Evolutionary conservation across 2,797 vertebrate species (phyloP), one percentile per base, ranked within the genome.

Genomic region (Epinephelus awoara): DNA sequence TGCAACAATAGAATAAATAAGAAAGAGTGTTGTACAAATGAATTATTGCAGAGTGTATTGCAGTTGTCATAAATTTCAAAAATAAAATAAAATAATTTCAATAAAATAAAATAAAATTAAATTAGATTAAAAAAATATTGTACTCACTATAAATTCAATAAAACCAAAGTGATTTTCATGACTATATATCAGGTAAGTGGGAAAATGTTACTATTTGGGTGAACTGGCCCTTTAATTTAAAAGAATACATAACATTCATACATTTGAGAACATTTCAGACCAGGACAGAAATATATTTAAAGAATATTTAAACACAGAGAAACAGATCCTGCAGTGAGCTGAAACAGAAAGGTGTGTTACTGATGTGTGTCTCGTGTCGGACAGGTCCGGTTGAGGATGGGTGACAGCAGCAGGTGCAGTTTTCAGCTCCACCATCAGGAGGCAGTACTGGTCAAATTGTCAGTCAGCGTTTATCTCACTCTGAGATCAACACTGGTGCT

Each of bases 381-480:
- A 80, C 74, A 17, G 73, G 84, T 79, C 83, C 78, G 14, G 63
- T 67, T 54, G 66, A 77, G 80, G 76, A 88, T 62, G 63, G 70
- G 67, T 19, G 42, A 79, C 82, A 91, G 81, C 93, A 92, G 83
- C 67, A 83, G 77, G 5, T 75, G 89, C 80, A 86, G 72, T 92
- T 86, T 68, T 44, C 61, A 21, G 21, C 55, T 74, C 57, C 42
- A 61, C 92, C 95, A 84, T 88, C 51, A 84, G 94, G 92, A 72
- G 93, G 93, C 94, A 89, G 90, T 91, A 93, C 75, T 78, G 27
- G 72, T 91, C 88, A 89, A 81, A 88, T 82, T 83, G 91, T 90
- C 86, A 71, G 38, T 86, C 63, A 75, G 56, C 57, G 76, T 80
- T 78, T 67, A 87, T 87, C 85, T 77, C 29, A 44, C 59, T 47